Percentiles rank a stretch among this genome's conserved stretches.
These are phyloP conservation scores for Drosophila setifemur DNA, from an alignment of 1,140 invertebrate genomes.

Conservation along the genomic window DNA sequence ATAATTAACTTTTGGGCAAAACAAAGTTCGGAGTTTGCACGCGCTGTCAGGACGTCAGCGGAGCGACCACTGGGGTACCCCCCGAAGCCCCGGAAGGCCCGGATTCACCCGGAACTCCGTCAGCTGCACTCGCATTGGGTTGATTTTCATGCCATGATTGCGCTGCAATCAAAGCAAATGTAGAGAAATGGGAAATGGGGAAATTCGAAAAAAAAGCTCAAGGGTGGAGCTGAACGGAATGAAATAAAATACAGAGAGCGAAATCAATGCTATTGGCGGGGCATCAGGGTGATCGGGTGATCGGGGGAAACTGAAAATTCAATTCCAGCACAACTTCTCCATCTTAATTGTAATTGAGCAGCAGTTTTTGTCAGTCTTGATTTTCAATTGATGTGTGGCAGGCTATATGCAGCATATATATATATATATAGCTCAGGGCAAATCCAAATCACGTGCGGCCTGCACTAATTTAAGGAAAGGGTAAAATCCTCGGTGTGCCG, in stretches of 20 bases:
- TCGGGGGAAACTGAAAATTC: constrained; percentile 59
- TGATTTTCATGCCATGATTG: constrained; percentile 76
- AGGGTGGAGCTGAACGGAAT: not conserved
- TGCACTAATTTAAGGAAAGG: constrained; percentile 49
- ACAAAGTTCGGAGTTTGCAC: constrained; percentile 48
- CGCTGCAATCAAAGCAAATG: constrained; percentile 70
- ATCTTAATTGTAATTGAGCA: constrained; percentile 80
- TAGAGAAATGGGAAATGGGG: constrained; percentile 37
- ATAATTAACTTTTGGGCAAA: constrained; percentile 77
- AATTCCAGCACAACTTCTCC: constrained; percentile 78
- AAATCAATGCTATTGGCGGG: constrained; percentile 4
- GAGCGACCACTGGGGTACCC: constrained; percentile 13
- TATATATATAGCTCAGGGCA: constrained; percentile 2
- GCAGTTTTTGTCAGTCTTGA: constrained; percentile 77
- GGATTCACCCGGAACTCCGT: not conserved
- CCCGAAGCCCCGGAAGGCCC: not conserved
- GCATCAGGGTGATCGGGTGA: not conserved
- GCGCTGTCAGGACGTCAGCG: constrained; percentile 57
- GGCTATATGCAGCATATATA: constrained; percentile 1
- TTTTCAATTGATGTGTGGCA: constrained; percentile 64
- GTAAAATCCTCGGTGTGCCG: not conserved
- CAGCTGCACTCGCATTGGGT: constrained; percentile 38
- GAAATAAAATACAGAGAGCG: constrained; percentile 29
- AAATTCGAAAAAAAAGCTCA: constrained; percentile 52
- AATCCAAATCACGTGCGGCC: constrained; percentile 37